Evolutionary conservation across 2,888 invertebrate species (phyloP).

Genomic region (Octodonta nipae): DNA sequence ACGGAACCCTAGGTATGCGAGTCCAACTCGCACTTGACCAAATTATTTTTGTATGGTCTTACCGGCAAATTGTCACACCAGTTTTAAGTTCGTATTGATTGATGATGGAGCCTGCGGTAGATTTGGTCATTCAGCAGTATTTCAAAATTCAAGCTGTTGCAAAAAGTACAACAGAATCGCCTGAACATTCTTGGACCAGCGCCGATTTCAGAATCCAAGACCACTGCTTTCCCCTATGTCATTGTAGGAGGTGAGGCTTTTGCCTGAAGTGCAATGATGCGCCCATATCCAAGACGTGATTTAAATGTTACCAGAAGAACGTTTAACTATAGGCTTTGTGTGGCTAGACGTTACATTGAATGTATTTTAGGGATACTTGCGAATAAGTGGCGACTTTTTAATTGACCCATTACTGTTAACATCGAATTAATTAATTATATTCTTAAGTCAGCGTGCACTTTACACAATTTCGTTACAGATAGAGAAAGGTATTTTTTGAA

Average conservation of each 20-base stretch:
- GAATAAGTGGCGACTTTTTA: not conserved
- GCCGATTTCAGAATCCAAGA: too few relatives aligned
- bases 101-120: conserved; percentile 1
- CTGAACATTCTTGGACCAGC: not conserved
- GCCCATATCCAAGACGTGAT: not conserved
- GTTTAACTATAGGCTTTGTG: not conserved
- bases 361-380: not conserved
- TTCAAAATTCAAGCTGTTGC: not conserved
- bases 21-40: too few relatives aligned
- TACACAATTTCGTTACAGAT: too few relatives aligned
- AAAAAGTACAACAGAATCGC: not conserved
- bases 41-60: too few relatives aligned
- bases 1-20: too few relatives aligned
- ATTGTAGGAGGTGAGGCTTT: not conserved
- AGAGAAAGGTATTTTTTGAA: too few relatives aligned
- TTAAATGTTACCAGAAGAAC: not conserved
- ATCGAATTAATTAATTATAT: too few relatives aligned
- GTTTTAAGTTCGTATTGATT: not conserved
- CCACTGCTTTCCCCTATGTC: not conserved
- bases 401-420: not conserved
- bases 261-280: not conserved
- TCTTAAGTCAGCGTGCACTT: too few relatives aligned
- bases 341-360: not conserved
- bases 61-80: not conserved
- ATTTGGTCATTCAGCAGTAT: not conserved